Base-by-base conservation (phyloP, 37 sponge, comb jelly and placozoan species). In the Cladorhizidae sp. region DNA sequence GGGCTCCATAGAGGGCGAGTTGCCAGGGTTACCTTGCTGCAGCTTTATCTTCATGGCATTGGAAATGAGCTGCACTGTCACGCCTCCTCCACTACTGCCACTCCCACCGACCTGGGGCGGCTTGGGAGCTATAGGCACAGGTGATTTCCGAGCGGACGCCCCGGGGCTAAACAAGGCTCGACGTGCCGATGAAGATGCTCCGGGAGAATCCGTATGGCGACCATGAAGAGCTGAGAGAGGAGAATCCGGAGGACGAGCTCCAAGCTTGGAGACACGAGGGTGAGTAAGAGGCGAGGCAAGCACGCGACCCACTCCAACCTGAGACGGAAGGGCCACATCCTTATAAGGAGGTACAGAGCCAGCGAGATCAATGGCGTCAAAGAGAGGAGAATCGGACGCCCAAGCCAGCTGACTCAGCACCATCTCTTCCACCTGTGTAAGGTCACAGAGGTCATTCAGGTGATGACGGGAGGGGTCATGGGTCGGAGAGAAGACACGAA, bases 381-480 rank as follows among this genome's bases (percentile, higher is more conserved):
- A 93, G 52, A 93, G 84, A 33, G 93, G 95, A 25, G 95, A 95
- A 32, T 80, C 90, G 3, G 93, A 90, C 26, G 28, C 65, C 95
- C 95, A 95, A 5, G 95, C 95, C 11, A 92, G 58, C 32, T 76
- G 54, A 33, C 85, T 82, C 57, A 95, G 68, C n/a, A 95, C 80
- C 64, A 67, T 84, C 79, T 92, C 95, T 40, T 95, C 95, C 31
- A 95, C 70, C 90, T 92, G 58, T 1, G 32, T 20, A 67, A 45
- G 45, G 31, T 45, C 49, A 45, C 49, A 45, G 49, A 45, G 49
- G 9, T 61, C 25, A 28, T 12, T 15, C 25, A 29, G 5, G 12
- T 15, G 29, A 17, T n/a, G 14, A 61, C 12, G 62, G 14, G 18
- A 45, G 5, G 9, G 49, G 49, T 45, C 49, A 45, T 45, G 9